Evolutionary conservation across 2,797 vertebrate genomes (phyloP), one percentile per base, ranked within the genome.

Genomic region (Chaunax sp.): DNA sequence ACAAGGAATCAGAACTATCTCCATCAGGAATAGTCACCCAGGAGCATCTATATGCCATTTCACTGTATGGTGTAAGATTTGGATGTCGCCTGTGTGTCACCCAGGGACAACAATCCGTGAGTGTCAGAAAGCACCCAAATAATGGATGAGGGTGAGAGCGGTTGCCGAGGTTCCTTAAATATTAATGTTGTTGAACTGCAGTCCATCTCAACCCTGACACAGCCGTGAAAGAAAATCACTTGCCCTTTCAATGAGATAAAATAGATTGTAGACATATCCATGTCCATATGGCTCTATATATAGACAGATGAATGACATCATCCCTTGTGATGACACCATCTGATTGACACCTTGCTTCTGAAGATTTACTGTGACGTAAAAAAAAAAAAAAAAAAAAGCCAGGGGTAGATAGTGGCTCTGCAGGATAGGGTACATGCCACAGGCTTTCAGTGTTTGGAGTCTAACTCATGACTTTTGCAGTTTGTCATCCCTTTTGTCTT

Each of bases 141-240:
- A 92, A 91, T 89, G 83, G 86, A 91, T 89, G 88, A 89, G 67
- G 52, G 75, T 56, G 73, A 90, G 76, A 80, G 72, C 82, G 45
- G 63, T 72, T 59, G 81, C 79, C 35, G 70, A 80, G 75, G 74
- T 77, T 83, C 74, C 74, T 91, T 85, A 91, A 92, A 91, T 92
- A 92, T 92, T 91, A 87, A 92, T 90, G 90, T 76, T 77, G 87
- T 85, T 78, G 82, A 82, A 87, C 80, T 40, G 73, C 85, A 87
- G 83, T 84, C 78, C 85, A 89, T 89, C 88, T 83, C 79, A 66
- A 73, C 72, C 57, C 69, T 83, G 83, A 87, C 87, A 85, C 78
- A 16, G 71, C 20, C 8, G 73, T 83, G 83, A 87, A 76, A 76
- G 84, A 84, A 85, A 86, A 85, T 87, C 80, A 81, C 81, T 87